Conservation (phyloP, 1,140 invertebrate species). For the Melanaphis sacchari region DNA sequence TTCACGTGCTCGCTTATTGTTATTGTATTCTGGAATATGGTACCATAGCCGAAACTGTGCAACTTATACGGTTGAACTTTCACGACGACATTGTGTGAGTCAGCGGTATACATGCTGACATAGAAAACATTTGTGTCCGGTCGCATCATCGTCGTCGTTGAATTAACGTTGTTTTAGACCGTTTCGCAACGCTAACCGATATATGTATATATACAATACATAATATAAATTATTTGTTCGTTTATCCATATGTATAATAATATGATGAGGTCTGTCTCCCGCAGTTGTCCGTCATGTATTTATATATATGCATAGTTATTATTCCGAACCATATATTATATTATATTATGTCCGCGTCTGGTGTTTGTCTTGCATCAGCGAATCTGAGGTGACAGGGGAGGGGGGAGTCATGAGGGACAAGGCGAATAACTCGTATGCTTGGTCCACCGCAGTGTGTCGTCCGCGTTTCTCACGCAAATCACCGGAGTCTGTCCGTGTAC, state of each 20-base stretch:
- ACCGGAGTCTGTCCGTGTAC: constrained; percentile 53
- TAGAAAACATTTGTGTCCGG: neutral
- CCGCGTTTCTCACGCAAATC: constrained; percentile 49
- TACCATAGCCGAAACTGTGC: neutral
- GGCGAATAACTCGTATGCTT: constrained; percentile 7
- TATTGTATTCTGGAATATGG: neutral
- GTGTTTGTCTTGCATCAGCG: constrained; percentile 54
- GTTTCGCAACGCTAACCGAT: constrained; percentile 47
- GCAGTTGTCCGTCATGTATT: constrained; percentile 14
- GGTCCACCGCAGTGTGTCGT: constrained; percentile 28
- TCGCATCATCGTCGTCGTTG: neutral
- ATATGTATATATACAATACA: neutral
- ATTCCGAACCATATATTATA: constrained; percentile 15
- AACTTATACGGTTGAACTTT: neutral
- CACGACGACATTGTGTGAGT: neutral
- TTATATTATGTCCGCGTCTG: constrained; percentile 27
- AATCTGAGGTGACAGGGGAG: neutral
- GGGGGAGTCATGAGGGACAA: neutral
- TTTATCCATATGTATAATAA: neutral
- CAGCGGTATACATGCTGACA: neutral
- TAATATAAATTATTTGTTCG: too few relatives aligned
- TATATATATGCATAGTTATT: neutral
- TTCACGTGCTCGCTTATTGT: neutral
- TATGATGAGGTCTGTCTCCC: neutral
- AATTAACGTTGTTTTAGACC: neutral